Evolutionary conservation across 2,888 invertebrate species (phyloP).

Genomic region (Brachylomia viminalis): DNA sequence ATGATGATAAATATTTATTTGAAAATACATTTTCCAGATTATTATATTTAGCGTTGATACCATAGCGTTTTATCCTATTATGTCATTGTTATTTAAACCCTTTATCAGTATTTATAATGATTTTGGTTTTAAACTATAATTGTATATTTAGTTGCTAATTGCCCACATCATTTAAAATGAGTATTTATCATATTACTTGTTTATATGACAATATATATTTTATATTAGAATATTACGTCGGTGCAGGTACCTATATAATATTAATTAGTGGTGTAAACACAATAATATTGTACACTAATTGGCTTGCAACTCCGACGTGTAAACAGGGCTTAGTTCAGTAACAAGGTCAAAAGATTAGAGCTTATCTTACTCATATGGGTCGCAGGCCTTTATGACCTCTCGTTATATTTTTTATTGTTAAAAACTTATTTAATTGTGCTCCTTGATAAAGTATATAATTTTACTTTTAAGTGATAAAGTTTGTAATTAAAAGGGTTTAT

Average conservation of each 20-base stretch:
- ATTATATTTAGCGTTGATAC: slow-evolving; percentile 8
- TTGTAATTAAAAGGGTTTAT: slow-evolving; percentile 63
- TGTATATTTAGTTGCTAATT: slow-evolving; percentile 58
- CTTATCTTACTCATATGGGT: slow-evolving; percentile 68
- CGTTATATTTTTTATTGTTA: slow-evolving; percentile 63
- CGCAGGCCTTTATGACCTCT: slow-evolving; percentile 62
- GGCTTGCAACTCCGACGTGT: slow-evolving; percentile 60
- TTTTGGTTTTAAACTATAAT: slow-evolving; percentile 38
- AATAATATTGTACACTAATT: slow-evolving; percentile 66
- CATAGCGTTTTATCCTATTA: slow-evolving; percentile 35
- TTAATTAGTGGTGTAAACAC: slow-evolving; percentile 65
- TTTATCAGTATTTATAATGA: slow-evolving; percentile 32
- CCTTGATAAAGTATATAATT: slow-evolving; percentile 48
- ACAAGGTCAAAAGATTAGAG: slow-evolving; percentile 69
- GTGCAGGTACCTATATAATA: slow-evolving; percentile 61
- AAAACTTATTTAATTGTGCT: slow-evolving; percentile 56
- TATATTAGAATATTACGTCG: slow-evolving; percentile 41
- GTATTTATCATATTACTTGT: slow-evolving; percentile 47
- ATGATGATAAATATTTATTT: neutral
- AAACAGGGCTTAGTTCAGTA: slow-evolving; percentile 63
- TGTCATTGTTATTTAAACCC: slow-evolving; percentile 33
- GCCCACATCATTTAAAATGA: slow-evolving; percentile 46
- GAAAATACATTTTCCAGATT: slow-evolving; percentile 15
- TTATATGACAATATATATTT: slow-evolving; percentile 39
- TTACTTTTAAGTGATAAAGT: slow-evolving; percentile 60